A percentile compares a stretch with the other conserved stretches of the same genome.
phyloP scores from a whole-genome alignment of 2,113 vertebrate species.

The Perca fluviatilis region DNA sequence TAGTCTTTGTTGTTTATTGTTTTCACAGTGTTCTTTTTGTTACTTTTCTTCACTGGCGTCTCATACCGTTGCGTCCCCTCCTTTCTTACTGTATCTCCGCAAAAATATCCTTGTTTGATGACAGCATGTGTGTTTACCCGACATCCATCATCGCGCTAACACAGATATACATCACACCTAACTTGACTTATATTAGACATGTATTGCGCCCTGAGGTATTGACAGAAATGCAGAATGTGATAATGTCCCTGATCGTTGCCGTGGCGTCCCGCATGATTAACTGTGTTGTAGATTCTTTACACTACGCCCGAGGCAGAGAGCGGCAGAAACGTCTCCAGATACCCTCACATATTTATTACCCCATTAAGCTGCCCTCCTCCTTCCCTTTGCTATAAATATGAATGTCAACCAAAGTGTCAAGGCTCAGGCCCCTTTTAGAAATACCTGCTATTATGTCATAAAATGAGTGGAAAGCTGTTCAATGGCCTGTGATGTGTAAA shows the following conservation, averaged over 20 bases:
- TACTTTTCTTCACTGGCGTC: not conserved
- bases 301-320: constrained; percentile 19
- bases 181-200: constrained; percentile 39
- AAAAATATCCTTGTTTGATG: constrained; percentile 7
- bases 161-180: constrained; percentile 42
- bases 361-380: constrained; percentile 63
- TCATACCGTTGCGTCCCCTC: not conserved
- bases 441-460: constrained; percentile 54
- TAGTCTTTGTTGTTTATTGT: constrained; percentile 28
- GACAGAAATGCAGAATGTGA: constrained; percentile 54
- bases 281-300: constrained; percentile 51
- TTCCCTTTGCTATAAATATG: constrained; percentile 50
- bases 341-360: constrained; percentile 74
- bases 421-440: constrained; percentile 22
- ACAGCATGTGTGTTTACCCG: constrained; percentile 30
- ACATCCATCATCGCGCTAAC: constrained; percentile 29
- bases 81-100: not conserved
- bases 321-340: constrained; percentile 58
- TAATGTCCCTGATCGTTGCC: constrained; percentile 48
- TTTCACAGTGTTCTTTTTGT: not conserved
- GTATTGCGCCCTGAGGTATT: constrained; percentile 55
- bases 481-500: constrained; percentile 62
- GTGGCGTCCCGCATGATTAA: constrained; percentile 53
- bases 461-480: constrained; percentile 59
- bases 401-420: constrained; percentile 44